phyloP scores from a whole-genome alignment of 1,140 invertebrate species.

The Marisa cornuarietis region DNA sequence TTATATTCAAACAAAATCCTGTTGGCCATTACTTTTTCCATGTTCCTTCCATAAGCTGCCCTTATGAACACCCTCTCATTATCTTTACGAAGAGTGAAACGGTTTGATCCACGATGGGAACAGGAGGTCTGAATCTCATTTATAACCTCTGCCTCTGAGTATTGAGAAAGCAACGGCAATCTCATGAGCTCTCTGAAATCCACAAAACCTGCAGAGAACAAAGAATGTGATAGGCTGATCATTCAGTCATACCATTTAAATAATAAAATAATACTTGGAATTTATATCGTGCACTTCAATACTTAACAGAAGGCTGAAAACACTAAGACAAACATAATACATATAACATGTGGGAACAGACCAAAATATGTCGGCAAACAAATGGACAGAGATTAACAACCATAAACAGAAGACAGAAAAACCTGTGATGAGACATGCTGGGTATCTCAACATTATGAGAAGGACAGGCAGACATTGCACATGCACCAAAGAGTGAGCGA shows the following conservation, averaged over 20 bases:
- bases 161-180: conserved; percentile 31
- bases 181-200: conserved; percentile 35
- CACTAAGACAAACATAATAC: no score
- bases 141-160: conserved; percentile 39
- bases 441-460: no score
- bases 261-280: not conserved
- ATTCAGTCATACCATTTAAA: not conserved
- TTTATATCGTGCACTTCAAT: not conserved
- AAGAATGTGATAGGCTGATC: not conserved
- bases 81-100: conserved; percentile 37
- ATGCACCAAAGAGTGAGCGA: no score
- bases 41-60: conserved; percentile 45
- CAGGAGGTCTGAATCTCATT: conserved; percentile 36
- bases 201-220: conserved; percentile 44
- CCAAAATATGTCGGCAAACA: not conserved
- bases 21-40: conserved; percentile 40
- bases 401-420: not conserved
- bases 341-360: not conserved
- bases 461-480: no score
- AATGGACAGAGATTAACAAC: not conserved
- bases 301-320: not conserved
- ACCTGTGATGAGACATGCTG: no score
- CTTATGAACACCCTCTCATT: conserved; percentile 37
- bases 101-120: conserved; percentile 36
- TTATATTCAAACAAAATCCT: not conserved